These are phyloP conservation scores for Prosapia bicincta DNA, from an alignment of 2,888 invertebrate species.

Conservation along the genomic window DNA sequence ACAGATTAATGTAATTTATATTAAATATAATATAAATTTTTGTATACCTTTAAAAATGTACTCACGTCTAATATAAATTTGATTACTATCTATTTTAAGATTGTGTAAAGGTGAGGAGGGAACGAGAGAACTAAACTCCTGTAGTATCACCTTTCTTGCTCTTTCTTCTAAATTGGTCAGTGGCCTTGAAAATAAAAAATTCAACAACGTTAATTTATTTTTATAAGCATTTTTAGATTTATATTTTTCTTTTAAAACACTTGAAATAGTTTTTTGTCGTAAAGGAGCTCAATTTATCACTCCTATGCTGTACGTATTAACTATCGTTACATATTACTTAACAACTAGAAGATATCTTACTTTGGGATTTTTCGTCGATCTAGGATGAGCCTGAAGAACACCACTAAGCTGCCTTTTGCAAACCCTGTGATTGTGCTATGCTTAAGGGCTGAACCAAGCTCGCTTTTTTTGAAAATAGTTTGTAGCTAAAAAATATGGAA, in stretches of 20 bases:
- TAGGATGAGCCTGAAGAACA: constrained; percentile 72
- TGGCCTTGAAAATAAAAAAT: too few species aligned
- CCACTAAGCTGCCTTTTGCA: constrained; percentile 68
- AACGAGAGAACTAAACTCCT: constrained; percentile 68
- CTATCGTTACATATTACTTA: too few species aligned
- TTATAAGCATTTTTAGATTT: too few species aligned
- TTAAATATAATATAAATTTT: too few species aligned
- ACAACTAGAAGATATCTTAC: constrained; percentile 49
- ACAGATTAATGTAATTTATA: too few species aligned
- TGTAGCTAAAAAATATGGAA: neutral
- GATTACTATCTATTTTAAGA: constrained; percentile 69
- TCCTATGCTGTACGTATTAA: too few species aligned
- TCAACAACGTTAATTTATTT: too few species aligned
- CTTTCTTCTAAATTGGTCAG: constrained; percentile 71
- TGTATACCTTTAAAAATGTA: constrained; percentile 13
- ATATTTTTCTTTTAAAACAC: too few species aligned
- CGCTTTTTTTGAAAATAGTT: constrained; percentile 57
- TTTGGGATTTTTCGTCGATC: constrained; percentile 79
- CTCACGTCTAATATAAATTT: constrained; percentile 67
- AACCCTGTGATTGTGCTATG: constrained; percentile 63
- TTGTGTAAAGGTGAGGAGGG: constrained; percentile 62
- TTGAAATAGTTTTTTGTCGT: too few species aligned
- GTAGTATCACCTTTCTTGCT: constrained; percentile 67
- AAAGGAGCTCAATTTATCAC: too few species aligned
- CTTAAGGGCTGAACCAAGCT: constrained; percentile 51